phyloP scores from a whole-genome alignment of 2,888 invertebrate species.

The Stenurella melanura region DNA sequence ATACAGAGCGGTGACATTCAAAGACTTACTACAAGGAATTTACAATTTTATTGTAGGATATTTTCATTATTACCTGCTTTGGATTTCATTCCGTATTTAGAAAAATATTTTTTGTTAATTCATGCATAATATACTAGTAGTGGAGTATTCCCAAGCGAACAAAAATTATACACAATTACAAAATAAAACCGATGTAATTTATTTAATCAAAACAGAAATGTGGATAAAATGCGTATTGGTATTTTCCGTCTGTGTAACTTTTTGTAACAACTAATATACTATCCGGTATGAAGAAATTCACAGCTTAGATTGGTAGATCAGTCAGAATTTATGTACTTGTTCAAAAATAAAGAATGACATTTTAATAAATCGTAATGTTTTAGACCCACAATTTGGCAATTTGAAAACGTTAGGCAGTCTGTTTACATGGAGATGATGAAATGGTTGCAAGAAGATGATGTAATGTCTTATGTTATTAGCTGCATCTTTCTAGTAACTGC shows the following conservation, averaged over 20 bases:
- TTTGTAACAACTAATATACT: constrained; percentile 9
- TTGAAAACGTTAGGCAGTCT: not conserved
- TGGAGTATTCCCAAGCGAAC: constrained; percentile 38
- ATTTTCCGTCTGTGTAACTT: constrained; percentile 26
- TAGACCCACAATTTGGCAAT: not conserved
- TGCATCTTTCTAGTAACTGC: no score
- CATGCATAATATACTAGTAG: constrained; percentile 53
- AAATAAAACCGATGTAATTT: constrained; percentile 45
- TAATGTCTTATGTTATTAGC: no score
- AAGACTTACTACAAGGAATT: constrained; percentile 67
- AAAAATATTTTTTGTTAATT: constrained; percentile 62
- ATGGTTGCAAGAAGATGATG: no score
- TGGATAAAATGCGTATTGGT: constrained; percentile 35
- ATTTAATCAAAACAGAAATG: constrained; percentile 51
- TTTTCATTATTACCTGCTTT: constrained; percentile 70
- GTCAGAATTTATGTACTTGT: not conserved
- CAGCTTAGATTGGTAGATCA: not conserved
- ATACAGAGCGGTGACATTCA: constrained; percentile 69
- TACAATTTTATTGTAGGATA: constrained; percentile 71
- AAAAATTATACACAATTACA: constrained; percentile 44
- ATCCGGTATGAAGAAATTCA: not conserved
- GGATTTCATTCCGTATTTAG: constrained; percentile 66
- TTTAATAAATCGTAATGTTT: not conserved
- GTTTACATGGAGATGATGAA: no score
- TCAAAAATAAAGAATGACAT: not conserved